phyloP scores from a whole-genome alignment of 2,888 invertebrate species.

The Drosophila testacea region DNA sequence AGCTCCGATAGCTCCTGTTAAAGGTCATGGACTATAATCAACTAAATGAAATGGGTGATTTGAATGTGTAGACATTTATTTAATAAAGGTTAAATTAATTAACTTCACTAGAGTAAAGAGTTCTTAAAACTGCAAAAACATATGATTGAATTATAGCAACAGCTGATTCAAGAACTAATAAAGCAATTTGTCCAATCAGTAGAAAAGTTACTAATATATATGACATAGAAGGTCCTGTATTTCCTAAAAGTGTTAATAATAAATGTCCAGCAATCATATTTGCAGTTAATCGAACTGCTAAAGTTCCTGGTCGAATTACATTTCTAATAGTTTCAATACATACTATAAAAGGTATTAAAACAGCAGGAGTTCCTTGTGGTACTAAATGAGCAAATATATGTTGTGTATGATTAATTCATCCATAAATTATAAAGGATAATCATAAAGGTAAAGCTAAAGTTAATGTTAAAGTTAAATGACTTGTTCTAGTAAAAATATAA shows the following conservation, averaged over 20 bases:
- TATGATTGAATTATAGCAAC: conserved; percentile 88
- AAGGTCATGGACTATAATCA: conserved; percentile 88
- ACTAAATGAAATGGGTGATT: conserved; percentile 89
- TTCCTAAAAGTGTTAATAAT: conserved; percentile 87
- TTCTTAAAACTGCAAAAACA: conserved; percentile 88
- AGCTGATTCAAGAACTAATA: conserved; percentile 86
- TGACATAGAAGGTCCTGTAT: conserved; percentile 81
- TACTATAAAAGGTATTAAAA: conserved; percentile 90
- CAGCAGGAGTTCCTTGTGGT: conserved; percentile 88
- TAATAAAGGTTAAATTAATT: conserved; percentile 84
- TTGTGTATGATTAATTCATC: conserved; percentile 88
- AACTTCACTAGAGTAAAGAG: conserved; percentile 89
- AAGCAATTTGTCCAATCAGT: conserved; percentile 84
- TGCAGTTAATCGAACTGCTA: conserved; percentile 90
- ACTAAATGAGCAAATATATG: conserved; percentile 89
- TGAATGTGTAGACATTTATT: conserved; percentile 85
- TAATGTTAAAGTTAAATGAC: conserved; percentile 88
- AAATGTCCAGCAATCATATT: conserved; percentile 92
- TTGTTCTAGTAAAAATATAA: conserved; percentile 90
- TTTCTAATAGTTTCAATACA: conserved; percentile 91
- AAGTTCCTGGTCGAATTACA: conserved; percentile 89
- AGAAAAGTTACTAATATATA: conserved; percentile 68
- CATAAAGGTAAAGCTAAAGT: conserved; percentile 88
- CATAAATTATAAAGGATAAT: conserved; percentile 88
- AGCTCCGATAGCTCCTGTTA: conserved; percentile 87